Evolutionary conservation across 2,797 vertebrate genomes (phyloP), one percentile per base, ranked within the genome.

Genomic region (Lagodon rhomboides): DNA sequence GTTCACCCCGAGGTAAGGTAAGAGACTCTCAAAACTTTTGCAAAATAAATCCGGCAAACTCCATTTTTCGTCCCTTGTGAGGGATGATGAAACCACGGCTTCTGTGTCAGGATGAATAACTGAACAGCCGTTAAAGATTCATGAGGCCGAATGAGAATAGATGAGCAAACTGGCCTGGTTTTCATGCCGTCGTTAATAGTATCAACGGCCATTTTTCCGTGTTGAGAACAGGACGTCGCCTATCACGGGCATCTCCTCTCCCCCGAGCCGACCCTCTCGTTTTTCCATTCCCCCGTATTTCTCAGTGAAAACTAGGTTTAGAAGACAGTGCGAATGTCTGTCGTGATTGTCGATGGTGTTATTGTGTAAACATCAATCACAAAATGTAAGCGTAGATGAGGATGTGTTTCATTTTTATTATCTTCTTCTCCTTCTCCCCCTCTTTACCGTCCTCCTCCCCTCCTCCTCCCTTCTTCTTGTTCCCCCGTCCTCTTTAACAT

Each of bases 251-350:
- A 41, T 80, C 75, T 74, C 84, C 70, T 76, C 65, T 86, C 61
- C 89, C 44, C 13, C 27, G 12, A 63, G 56, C 47, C 34, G 10
- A 68, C 51, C 89, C 86, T 60, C 82, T 30, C 72, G 82, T 91
- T 71, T 90, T 88, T 90, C 71, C 86, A 88, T 83, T 51, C 68
- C 81, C 78, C 22, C 6, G 69, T 91, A 80, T 81, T 85, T 91
- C 81, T 88, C 79, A 73, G 74, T 92, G 84, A n/a, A 87, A 83
- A 81, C 55, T 94, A 92, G 91, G 73, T 82, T 92, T 94, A 94
- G 94, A 91, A 87, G 91, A 93, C 91, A 88, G 72, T 87, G 77
- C 86, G 92, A 90, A 92, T 91, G 89, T 94, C 86, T 71, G 79
- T 92, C 49, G 91, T 93, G 90, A 86, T 82, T 86, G 83, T 94